phyloP scores from a whole-genome alignment of 1,140 invertebrate genomes.

The Heliconius eleuchia region DNA sequence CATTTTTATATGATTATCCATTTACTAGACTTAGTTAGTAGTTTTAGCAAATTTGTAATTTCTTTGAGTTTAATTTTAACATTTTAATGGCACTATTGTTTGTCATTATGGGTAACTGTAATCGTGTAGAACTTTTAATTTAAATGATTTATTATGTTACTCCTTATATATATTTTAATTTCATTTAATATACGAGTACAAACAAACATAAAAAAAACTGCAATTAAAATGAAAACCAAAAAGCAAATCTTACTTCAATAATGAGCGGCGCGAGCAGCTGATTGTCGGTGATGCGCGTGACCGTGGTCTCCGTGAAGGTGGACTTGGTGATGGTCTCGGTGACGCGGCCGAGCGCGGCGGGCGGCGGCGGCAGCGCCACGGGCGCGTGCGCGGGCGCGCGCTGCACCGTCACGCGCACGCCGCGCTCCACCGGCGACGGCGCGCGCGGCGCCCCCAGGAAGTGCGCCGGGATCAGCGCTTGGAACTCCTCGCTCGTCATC shows the following conservation, averaged over 20 bases:
- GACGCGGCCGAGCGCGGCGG: conserved; percentile 90
- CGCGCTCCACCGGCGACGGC: conserved; percentile 50
- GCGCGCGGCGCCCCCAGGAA: conserved; percentile 84
- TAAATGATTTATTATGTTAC: neutral
- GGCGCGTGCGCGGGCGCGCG: conserved; percentile 79
- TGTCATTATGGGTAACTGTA: too few relatives aligned
- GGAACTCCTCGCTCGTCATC: conserved; percentile 95
- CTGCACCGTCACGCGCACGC: conserved; percentile 81
- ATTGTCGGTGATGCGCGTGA: conserved; percentile 96
- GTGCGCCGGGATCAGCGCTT: conserved; percentile 95
- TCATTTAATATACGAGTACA: too few relatives aligned
- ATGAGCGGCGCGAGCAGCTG: conserved; percentile 90
- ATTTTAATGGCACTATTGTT: too few relatives aligned
- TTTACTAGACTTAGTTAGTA: too few relatives aligned
- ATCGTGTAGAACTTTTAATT: too few relatives aligned
- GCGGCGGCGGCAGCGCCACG: conserved; percentile 89
- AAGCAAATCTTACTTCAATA: conserved; percentile 87
- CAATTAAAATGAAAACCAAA: neutral
- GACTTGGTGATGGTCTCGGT: conserved; percentile 97
- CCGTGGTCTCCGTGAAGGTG: conserved; percentile 95
- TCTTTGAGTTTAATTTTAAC: too few relatives aligned
- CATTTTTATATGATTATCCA: too few relatives aligned
- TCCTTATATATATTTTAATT: neutral
- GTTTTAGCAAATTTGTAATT: too few relatives aligned
- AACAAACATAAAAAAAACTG: neutral